A percentile compares a stretch with the other conserved stretches of the same genome.
phyloP scores from a whole-genome alignment of 2,797 vertebrate species.

The Amblyraja radiata region DNA sequence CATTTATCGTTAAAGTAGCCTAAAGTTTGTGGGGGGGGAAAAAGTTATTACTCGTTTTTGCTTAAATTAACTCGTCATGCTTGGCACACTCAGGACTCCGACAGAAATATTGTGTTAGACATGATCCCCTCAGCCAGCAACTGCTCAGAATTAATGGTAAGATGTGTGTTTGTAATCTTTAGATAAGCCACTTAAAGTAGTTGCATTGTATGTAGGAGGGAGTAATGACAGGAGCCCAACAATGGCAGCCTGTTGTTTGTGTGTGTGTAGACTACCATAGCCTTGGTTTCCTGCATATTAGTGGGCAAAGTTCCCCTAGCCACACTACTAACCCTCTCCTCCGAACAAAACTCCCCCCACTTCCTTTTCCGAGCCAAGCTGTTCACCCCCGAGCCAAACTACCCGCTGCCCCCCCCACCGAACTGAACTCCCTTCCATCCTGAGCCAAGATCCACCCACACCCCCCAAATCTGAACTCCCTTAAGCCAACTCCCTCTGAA shows the following conservation, averaged over 20 bases:
- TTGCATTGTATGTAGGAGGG: neutral
- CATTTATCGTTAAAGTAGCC: neutral
- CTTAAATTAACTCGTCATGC: neutral
- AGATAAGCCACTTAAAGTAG: slow-evolving; percentile 14
- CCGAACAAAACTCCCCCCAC: too few relatives aligned
- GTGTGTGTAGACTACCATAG: neutral
- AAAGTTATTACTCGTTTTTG: neutral
- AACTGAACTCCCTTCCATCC: too few relatives aligned
- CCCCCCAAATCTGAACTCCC: too few relatives aligned
- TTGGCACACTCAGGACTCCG: slow-evolving; percentile 20
- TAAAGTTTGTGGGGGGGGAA: neutral
- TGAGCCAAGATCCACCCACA: too few relatives aligned
- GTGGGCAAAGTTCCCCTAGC: too few relatives aligned
- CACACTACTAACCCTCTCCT: too few relatives aligned
- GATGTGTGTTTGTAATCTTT: neutral
- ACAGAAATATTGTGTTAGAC: slow-evolving; percentile 34
- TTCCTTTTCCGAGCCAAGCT: too few relatives aligned
- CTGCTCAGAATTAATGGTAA: slow-evolving; percentile 27
- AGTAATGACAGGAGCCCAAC: neutral
- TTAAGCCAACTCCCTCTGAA: too few relatives aligned
- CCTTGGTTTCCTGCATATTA: neutral
- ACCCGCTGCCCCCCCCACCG: too few relatives aligned
- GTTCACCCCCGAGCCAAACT: too few relatives aligned
- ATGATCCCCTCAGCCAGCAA: slow-evolving; percentile 19
- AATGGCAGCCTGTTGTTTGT: neutral